phyloP scores from a whole-genome alignment of 1,140 invertebrate genomes.

The Heterodera carotae region DNA sequence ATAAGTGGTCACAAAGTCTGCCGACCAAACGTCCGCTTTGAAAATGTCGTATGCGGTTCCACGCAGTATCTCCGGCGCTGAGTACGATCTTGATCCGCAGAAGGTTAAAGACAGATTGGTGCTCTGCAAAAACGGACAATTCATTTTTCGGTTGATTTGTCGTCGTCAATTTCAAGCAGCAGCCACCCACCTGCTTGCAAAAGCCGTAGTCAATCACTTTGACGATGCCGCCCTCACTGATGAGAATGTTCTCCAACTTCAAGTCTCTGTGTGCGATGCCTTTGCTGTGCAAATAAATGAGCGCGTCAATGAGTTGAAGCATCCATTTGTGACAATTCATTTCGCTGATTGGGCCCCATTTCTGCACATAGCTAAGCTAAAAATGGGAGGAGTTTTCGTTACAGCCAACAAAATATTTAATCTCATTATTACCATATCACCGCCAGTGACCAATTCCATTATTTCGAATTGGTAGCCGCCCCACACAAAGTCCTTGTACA shows the following conservation, averaged over 20 bases:
- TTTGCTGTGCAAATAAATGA: conserved; percentile 71
- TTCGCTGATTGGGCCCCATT: conserved; percentile 33
- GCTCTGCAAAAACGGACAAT: no score
- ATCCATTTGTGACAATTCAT: conserved; percentile 44
- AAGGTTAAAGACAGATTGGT: conserved; percentile 49
- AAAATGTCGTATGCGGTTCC: conserved; percentile 42
- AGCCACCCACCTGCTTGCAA: conserved; percentile 61
- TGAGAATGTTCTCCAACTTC: conserved; percentile 75
- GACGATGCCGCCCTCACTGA: conserved; percentile 68
- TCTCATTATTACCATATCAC: conserved; percentile 34
- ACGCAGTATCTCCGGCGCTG: conserved; percentile 73
- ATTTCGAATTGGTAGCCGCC: conserved; percentile 31
- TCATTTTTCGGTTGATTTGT: no score
- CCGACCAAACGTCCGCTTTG: conserved; percentile 50
- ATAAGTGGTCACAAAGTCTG: background rate
- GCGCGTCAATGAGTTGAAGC: conserved; percentile 69
- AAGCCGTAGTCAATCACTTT: conserved; percentile 75
- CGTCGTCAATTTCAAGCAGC: no score
- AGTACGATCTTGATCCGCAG: conserved; percentile 74
- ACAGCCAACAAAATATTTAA: no score
- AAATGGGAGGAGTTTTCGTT: no score
- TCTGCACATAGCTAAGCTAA: conserved; percentile 40
- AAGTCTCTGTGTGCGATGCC: conserved; percentile 73
- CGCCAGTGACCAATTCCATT: conserved; percentile 35
- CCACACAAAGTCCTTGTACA: conserved; percentile 35